These are phyloP conservation scores for Oophaga pumilio DNA, from an alignment of 2,113 vertebrate species.

Conservation along the genomic window DNA sequence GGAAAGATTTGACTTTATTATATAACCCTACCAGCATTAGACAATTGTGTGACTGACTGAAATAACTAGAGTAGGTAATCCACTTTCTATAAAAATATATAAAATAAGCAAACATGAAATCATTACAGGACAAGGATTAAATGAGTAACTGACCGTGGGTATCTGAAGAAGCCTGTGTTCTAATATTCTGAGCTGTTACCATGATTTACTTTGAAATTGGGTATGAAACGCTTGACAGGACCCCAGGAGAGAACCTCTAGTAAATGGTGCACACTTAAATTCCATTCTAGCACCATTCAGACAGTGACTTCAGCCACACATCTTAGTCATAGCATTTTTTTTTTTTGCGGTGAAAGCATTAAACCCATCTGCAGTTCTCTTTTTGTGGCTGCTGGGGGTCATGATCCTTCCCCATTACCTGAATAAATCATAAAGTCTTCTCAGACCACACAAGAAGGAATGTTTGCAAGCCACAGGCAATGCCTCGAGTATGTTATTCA, in stretches of 20 bases:
- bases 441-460: conserved; percentile 97
- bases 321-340: conserved; percentile 99
- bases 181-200: conserved; percentile 81
- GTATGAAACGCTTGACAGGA: conserved; percentile 80
- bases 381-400: conserved; percentile 99
- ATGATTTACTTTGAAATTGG: conserved; percentile 85
- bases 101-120: conserved; percentile 62
- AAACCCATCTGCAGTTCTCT: conserved; percentile 99
- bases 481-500: conserved; percentile 86
- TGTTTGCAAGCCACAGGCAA: conserved; percentile 82
- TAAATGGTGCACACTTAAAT: conserved; percentile 85
- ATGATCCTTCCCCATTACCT: conserved; percentile 99
- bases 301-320: conserved; percentile 85
- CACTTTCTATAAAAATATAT: conserved; percentile 60
- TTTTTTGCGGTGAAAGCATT: conserved; percentile 99
- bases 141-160: conserved; percentile 75
- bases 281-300: conserved; percentile 86
- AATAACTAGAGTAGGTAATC: conserved; percentile 35
- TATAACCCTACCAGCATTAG: not conserved
- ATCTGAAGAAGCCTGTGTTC: conserved; percentile 77
- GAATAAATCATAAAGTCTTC: conserved; percentile 99
- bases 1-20: not conserved
- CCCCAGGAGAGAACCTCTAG: conserved; percentile 83
- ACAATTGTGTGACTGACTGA: not conserved
- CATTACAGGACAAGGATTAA: conserved; percentile 76